Conservation (phyloP, 53 echinoderm and acorn worm genomes). For the Echinarachnius parma region DNA sequence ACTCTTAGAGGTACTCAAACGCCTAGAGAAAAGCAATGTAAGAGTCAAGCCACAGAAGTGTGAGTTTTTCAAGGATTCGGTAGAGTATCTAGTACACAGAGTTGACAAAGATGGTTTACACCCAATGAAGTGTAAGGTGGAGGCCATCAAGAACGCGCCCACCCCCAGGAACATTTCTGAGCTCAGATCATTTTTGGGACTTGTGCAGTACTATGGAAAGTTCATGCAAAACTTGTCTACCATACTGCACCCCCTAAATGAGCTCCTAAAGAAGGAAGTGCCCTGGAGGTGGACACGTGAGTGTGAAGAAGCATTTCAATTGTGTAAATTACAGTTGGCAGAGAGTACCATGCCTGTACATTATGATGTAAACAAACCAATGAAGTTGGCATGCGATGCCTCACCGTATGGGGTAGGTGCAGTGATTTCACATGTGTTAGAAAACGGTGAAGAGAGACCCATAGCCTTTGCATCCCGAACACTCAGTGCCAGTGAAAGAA, state of each 20-base stretch:
- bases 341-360: neutral
- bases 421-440: conserved; percentile 3
- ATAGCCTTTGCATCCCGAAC: conserved; percentile 65
- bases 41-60: conserved; percentile 22
- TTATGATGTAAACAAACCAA: neutral
- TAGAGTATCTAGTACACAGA: neutral
- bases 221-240: conserved; percentile 7
- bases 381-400: neutral
- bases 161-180: conserved; percentile 1
- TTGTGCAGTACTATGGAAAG: conserved; percentile 5
- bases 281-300: neutral
- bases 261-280: too few species aligned
- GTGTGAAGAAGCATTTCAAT: neutral
- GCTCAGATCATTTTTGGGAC: conserved; percentile 7
- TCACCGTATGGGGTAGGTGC: conserved; percentile 20
- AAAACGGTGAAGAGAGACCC: conserved; percentile 55
- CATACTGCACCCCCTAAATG: neutral
- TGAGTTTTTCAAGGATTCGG: conserved; percentile 20
- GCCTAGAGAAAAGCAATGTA: conserved; percentile 12
- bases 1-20: conserved; percentile 17
- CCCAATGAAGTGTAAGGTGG: neutral
- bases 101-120: conserved; percentile 14
- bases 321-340: neutral
- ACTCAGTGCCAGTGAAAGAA: conserved; percentile 32
- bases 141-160: neutral